These are phyloP conservation scores for Phalacrocorax aristotelis DNA, from an alignment of 2,113 vertebrate species.

Conservation along the genomic window DNA sequence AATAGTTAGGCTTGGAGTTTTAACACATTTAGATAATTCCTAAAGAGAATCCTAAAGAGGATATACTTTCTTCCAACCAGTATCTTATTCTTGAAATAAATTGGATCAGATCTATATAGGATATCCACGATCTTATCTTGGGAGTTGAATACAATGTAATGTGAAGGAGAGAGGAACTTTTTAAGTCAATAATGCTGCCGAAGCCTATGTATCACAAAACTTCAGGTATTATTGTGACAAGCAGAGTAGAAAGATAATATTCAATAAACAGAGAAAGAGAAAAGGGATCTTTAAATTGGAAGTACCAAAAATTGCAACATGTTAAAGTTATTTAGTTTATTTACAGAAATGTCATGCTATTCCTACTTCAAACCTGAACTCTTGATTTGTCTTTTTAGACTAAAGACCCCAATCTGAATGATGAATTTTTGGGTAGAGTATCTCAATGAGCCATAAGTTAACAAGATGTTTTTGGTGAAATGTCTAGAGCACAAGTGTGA, in stretches of 20 bases:
- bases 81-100: background rate
- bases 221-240: background rate
- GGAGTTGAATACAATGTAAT: background rate
- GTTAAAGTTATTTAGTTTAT: background rate
- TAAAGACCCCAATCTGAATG: background rate
- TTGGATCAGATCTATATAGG: background rate
- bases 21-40: background rate
- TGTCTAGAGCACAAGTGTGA: too few relatives aligned
- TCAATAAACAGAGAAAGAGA: background rate
- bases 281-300: background rate
- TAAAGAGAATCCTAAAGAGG: background rate
- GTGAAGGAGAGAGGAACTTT: background rate
- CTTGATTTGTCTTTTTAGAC: background rate
- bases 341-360: background rate
- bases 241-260: background rate
- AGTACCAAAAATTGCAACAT: background rate
- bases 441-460: background rate
- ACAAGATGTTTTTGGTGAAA: background rate
- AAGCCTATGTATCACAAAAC: background rate
- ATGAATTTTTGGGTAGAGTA: background rate
- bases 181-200: background rate
- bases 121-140: background rate
- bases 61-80: background rate
- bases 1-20: background rate
- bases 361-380: background rate